Evolutionary conservation across 1,140 invertebrate species (phyloP).

Genomic region (Dolichoris vasculosae): DNA sequence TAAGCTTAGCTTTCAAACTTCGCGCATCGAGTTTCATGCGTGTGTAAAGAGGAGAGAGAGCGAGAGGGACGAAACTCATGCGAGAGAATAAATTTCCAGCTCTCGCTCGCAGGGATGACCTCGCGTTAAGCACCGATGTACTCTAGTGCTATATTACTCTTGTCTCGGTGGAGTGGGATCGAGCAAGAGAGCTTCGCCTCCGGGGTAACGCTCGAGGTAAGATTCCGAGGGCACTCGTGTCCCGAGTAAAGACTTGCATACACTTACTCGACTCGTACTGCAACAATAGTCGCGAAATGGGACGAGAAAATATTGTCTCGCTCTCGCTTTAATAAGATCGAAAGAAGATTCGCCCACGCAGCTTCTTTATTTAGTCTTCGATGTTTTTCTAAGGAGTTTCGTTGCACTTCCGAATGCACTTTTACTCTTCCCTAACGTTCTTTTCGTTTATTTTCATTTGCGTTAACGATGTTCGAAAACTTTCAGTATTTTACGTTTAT

Average conservation of each 20-base stretch:
- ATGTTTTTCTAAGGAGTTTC: not conserved
- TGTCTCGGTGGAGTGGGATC: conserved; percentile 63
- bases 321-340: conserved; percentile 59
- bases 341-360: not conserved
- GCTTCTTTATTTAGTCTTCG: conserved; percentile 17
- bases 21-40: not conserved
- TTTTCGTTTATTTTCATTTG: not conserved
- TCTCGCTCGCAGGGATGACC: conserved; percentile 34
- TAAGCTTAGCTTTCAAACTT: not conserved
- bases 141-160: conserved; percentile 60
- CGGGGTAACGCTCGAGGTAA: conserved; percentile 68
- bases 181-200: conserved; percentile 60
- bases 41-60: not conserved
- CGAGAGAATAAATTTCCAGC: conserved; percentile 25
- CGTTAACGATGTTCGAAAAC: not conserved
- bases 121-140: conserved; percentile 49
- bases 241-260: conserved; percentile 67
- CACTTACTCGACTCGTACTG: conserved; percentile 65
- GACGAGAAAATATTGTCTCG: conserved; percentile 61
- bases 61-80: not conserved
- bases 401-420: not conserved
- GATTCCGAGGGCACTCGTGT: conserved; percentile 63
- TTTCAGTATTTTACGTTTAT: too few relatives aligned
- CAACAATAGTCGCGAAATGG: conserved; percentile 3
- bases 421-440: not conserved